Evolutionary conservation across 2,797 vertebrate species (phyloP).

Genomic region (Pangasius macronema): DNA sequence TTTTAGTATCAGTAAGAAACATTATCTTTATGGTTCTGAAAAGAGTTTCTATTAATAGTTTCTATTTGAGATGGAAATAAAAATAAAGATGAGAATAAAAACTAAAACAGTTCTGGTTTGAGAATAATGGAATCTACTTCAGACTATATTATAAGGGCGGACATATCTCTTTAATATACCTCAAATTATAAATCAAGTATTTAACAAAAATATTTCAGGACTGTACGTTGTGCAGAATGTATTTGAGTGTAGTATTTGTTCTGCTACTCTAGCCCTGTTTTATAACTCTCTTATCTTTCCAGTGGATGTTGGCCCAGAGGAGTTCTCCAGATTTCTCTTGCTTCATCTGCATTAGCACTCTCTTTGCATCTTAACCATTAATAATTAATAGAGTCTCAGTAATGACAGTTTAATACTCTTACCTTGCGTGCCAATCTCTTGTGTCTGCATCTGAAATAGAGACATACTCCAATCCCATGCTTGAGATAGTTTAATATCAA

Average conservation of each 20-base stretch:
- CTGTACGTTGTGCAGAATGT: neutral
- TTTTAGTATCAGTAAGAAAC: neutral
- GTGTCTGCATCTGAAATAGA: neutral
- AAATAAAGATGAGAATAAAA: neutral
- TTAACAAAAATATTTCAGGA: neutral
- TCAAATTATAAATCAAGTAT: neutral
- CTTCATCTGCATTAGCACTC: constrained; percentile 59
- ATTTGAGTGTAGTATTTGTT: constrained; percentile 8
- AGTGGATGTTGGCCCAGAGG: constrained; percentile 43
- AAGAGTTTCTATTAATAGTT: neutral
- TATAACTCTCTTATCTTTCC: constrained; percentile 6
- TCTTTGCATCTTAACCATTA: constrained; percentile 75
- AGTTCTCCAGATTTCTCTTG: constrained; percentile 36
- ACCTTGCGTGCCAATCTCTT: neutral
- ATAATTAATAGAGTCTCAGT: constrained; percentile 73
- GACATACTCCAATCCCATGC: too few relatives aligned
- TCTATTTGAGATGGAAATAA: neutral
- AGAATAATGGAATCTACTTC: neutral
- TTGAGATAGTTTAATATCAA: constrained; percentile 11
- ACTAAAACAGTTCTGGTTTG: neutral
- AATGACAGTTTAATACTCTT: constrained; percentile 12
- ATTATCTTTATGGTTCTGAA: neutral
- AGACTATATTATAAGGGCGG: neutral
- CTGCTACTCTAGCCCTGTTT: neutral
- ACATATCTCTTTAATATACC: neutral